phyloP scores from a whole-genome alignment of 2,797 vertebrate genomes.

The Danio choprae region DNA sequence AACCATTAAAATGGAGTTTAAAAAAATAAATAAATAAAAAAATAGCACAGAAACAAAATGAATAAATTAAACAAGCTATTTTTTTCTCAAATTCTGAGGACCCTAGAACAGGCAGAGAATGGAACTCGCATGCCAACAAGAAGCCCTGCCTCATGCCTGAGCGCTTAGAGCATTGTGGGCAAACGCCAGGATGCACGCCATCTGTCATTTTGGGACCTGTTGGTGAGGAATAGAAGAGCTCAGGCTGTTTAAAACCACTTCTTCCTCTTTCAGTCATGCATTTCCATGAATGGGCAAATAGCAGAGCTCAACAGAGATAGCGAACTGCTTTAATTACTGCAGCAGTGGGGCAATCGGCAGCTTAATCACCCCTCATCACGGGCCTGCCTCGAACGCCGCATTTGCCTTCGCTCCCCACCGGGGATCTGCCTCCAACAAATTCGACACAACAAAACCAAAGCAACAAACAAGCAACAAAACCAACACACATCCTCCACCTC shows the following conservation, averaged over 20 bases:
- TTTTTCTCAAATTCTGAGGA: too few species aligned
- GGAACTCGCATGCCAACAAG: not conserved
- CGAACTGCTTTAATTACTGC: slow-evolving; percentile 31
- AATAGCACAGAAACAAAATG: too few species aligned
- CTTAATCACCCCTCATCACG: slow-evolving; percentile 33
- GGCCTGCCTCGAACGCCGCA: slow-evolving; percentile 17
- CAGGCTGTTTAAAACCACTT: slow-evolving; percentile 1
- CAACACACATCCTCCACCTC: slow-evolving; percentile 13
- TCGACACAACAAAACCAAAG: not conserved
- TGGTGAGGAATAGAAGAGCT: slow-evolving; percentile 8
- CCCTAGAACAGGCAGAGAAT: not conserved
- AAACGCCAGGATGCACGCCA: slow-evolving; percentile 15
- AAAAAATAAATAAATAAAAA: too few species aligned
- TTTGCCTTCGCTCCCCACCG: slow-evolving; percentile 13
- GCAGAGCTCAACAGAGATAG: slow-evolving; percentile 5
- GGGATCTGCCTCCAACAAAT: slow-evolving; percentile 18
- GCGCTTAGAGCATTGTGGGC: not conserved
- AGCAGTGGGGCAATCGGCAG: slow-evolving; percentile 30
- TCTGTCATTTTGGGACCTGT: slow-evolving; percentile 36
- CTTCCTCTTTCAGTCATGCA: not conserved
- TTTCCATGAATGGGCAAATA: slow-evolving; percentile 33
- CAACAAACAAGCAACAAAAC: not conserved
- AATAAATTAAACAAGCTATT: too few species aligned
- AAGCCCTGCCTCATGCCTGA: slow-evolving; percentile 5
- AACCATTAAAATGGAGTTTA: too few species aligned